Conservation (phyloP, 2,797 vertebrate species). For the Paguma larvata region DNA sequence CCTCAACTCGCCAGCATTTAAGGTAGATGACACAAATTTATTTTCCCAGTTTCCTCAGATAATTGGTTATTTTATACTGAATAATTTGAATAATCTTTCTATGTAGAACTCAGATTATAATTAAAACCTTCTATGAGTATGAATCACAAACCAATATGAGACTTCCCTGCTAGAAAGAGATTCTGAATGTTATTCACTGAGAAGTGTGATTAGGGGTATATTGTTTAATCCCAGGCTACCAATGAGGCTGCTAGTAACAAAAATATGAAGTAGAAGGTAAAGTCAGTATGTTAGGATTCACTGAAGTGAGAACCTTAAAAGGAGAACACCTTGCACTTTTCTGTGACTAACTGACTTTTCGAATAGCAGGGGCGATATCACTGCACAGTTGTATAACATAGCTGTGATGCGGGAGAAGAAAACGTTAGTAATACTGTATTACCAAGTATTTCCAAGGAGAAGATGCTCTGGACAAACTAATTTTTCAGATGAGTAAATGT, state of each 20-base stretch:
- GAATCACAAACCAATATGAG: slow-evolving; percentile 18
- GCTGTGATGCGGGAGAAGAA: not conserved
- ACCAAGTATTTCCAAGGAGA: not conserved
- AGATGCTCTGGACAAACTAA: not conserved
- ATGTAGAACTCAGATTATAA: slow-evolving; percentile 21
- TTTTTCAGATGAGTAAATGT: slow-evolving; percentile 14
- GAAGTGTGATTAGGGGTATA: not conserved
- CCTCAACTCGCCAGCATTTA: not conserved
- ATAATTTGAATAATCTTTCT: not conserved
- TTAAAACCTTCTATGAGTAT: not conserved
- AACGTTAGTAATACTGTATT: not conserved
- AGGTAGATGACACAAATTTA: not conserved
- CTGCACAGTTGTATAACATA: not conserved
- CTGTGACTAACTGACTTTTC: not conserved
- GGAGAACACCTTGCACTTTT: not conserved
- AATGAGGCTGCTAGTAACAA: not conserved
- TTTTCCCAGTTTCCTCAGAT: slow-evolving; percentile 2
- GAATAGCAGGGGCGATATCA: not conserved
- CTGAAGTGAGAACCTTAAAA: not conserved
- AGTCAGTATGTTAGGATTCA: not conserved
- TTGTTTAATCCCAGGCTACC: not conserved
- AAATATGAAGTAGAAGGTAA: not conserved
- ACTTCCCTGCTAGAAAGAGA: not conserved
- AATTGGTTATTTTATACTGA: slow-evolving; percentile 9
- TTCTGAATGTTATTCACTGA: not conserved